A percentile compares a stretch with the other conserved stretches of the same genome.
These are phyloP conservation scores for Cephus runcator DNA, from an alignment of 2,888 invertebrate species.

Conservation along the genomic window DNA sequence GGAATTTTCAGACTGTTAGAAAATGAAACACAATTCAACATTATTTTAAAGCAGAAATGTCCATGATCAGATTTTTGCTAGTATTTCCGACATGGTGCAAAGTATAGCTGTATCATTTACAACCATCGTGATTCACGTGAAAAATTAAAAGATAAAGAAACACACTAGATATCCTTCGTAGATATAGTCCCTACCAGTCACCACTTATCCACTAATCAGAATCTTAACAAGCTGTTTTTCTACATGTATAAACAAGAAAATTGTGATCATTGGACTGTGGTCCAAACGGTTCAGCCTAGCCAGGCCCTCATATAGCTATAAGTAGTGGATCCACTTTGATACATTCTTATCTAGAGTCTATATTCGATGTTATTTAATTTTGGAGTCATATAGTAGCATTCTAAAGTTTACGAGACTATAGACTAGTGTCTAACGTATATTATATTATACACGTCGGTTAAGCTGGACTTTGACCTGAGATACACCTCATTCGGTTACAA, in stretches of 20 bases:
- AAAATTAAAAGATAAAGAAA: neutral
- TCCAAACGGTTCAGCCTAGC: neutral
- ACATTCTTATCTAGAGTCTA: neutral
- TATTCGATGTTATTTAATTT: neutral
- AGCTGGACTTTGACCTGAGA: neutral
- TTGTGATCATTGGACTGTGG: neutral
- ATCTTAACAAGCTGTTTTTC: neutral
- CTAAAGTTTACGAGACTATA: neutral
- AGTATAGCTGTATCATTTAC: neutral
- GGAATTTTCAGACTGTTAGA: neutral
- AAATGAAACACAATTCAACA: neutral
- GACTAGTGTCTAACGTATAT: neutral
- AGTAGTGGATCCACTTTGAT: neutral
- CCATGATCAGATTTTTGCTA: neutral
- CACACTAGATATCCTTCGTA: neutral
- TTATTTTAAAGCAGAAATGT: neutral
- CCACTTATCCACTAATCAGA: neutral
- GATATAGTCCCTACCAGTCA: no score
- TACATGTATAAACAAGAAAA: neutral
- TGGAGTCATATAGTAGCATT: neutral
- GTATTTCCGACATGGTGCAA: neutral
- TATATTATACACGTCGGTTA: neutral
- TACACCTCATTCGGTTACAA: neutral
- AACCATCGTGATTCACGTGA: neutral
- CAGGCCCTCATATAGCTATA: neutral